Evolutionary conservation across 2,888 invertebrate genomes (phyloP).

Genomic region (Trissoscelio sp.): DNA sequence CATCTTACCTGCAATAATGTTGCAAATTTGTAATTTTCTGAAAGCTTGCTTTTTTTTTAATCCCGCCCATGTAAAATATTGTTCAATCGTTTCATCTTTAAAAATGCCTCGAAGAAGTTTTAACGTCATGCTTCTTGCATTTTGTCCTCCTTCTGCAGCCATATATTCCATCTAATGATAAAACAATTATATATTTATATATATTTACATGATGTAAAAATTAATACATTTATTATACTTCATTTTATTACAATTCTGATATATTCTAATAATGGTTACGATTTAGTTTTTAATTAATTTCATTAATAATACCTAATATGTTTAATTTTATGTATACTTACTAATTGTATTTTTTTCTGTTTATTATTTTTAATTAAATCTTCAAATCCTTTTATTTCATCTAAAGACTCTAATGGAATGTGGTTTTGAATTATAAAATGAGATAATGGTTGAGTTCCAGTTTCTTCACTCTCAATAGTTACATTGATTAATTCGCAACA

Average conservation of each 20-base stretch:
- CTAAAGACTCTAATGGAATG: slow-evolving; percentile 1
- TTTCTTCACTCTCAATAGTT: slow-evolving; percentile 2
- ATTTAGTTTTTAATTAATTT: too few species aligned
- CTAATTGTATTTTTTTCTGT: slow-evolving; percentile 18
- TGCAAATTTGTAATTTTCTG: slow-evolving; percentile 15
- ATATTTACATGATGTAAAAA: too few species aligned
- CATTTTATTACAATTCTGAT: too few species aligned
- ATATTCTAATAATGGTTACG: too few species aligned
- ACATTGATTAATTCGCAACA: not conserved
- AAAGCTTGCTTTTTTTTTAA: slow-evolving; percentile 13
- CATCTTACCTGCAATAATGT: slow-evolving; percentile 13
- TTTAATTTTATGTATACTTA: not conserved
- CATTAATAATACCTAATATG: too few species aligned
- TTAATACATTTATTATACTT: too few species aligned
- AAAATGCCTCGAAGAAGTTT: slow-evolving; percentile 19
- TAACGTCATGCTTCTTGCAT: not conserved
- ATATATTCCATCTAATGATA: slow-evolving; percentile 24
- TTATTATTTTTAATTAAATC: slow-evolving; percentile 14
- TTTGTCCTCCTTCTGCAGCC: slow-evolving; percentile 18
- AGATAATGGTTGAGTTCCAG: not conserved
- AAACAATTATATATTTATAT: too few species aligned
- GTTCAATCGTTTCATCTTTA: not conserved
- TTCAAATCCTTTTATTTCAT: slow-evolving; percentile 1
- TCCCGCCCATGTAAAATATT: slow-evolving; percentile 16
- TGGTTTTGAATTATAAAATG: not conserved